Conservation (phyloP, 2,888 invertebrate genomes). For the Calameuta pallipes region DNA sequence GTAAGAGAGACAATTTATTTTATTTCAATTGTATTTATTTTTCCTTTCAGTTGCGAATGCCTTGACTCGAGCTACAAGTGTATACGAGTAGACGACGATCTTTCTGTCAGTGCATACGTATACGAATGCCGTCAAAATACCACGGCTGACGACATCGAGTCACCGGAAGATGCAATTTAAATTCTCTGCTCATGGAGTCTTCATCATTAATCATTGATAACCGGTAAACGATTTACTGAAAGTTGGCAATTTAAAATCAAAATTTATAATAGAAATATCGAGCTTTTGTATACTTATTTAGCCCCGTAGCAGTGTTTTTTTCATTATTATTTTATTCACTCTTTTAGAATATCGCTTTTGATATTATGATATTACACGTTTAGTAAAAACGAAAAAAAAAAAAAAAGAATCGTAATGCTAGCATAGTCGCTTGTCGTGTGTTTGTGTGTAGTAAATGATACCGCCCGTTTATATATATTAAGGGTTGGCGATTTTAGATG, state of each 20-base stretch:
- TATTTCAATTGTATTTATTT: constrained; percentile 15
- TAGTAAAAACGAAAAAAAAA: constrained; percentile 16
- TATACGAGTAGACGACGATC: constrained; percentile 69
- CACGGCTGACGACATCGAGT: constrained; percentile 49
- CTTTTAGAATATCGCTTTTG: not conserved
- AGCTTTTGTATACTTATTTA: too few species aligned
- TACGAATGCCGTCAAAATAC: constrained; percentile 68
- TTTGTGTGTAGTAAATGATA: constrained; percentile 4
- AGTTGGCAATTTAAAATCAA: too few species aligned
- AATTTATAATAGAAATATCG: too few species aligned
- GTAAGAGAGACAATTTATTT: constrained; percentile 9
- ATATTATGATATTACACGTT: constrained; percentile 30
- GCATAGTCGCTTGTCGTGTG: constrained; percentile 5
- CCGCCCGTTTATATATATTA: too few species aligned
- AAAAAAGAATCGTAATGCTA: constrained; percentile 8
- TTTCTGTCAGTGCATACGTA: constrained; percentile 72
- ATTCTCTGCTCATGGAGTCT: not conserved
- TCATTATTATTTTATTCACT: constrained; percentile 2
- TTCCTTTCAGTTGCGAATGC: constrained; percentile 69
- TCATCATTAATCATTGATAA: too few species aligned
- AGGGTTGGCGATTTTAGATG: too few species aligned
- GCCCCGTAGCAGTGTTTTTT: constrained; percentile 1
- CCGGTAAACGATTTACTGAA: too few species aligned
- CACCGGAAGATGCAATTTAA: constrained; percentile 38
- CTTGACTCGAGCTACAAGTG: constrained; percentile 65